phyloP scores from a whole-genome alignment of 2,113 vertebrate species.

The Pao palembangensis region DNA sequence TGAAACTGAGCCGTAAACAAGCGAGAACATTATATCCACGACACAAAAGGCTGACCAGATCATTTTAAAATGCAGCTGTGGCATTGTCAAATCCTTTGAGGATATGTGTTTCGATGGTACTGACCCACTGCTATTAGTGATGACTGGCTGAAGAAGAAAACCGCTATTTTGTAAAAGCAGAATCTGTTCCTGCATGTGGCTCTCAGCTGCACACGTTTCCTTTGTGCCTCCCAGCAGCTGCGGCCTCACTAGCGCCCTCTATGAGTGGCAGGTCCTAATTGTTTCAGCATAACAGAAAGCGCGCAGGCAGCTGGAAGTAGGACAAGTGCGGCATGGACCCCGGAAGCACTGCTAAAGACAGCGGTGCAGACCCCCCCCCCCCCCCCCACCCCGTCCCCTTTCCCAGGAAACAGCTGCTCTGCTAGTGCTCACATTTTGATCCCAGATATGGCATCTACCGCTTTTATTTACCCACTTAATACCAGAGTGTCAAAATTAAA shows the following conservation, averaged over 20 bases:
- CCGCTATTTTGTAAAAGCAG: background rate
- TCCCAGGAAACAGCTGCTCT: slow-evolving; percentile 65
- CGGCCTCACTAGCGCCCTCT: slow-evolving; percentile 62
- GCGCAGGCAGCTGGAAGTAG: slow-evolving; percentile 47
- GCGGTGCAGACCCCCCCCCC: slow-evolving; percentile 21
- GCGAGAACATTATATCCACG: background rate
- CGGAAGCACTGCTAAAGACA: slow-evolving; percentile 24
- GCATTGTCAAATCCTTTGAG: background rate
- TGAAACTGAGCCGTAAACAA: background rate
- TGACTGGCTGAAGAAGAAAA: background rate
- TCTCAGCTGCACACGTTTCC: slow-evolving; percentile 19
- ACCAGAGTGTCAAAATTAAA: too few species aligned
- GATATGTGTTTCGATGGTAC: background rate
- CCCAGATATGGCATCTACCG: slow-evolving; percentile 7
- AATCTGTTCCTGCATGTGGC: slow-evolving; percentile 3
- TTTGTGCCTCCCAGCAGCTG: slow-evolving; percentile 33
- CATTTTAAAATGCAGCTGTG: background rate
- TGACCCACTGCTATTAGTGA: background rate
- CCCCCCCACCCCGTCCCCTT: too few species aligned
- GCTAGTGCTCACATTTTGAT: slow-evolving; percentile 50
- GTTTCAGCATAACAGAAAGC: slow-evolving; percentile 22
- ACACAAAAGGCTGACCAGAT: background rate
- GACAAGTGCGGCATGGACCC: slow-evolving; percentile 43
- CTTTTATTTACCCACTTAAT: too few species aligned
- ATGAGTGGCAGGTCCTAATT: slow-evolving; percentile 18